Percentiles rank a stretch among this genome's conserved stretches.
Conservation (phyloP, 2,888 invertebrate genomes). For the Hydrotaea diabolus region DNA sequence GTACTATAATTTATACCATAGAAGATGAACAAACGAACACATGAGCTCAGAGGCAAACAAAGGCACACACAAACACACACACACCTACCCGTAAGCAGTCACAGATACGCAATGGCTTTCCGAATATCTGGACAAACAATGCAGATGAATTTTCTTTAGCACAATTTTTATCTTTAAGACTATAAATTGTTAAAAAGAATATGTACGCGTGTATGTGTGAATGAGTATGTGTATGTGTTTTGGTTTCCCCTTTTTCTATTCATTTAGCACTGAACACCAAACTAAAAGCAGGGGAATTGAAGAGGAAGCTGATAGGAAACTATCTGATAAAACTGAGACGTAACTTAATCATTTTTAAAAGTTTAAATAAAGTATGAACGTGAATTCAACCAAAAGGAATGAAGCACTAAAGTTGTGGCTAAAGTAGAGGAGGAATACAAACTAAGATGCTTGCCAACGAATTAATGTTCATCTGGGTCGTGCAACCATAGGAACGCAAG, state of each 20-base stretch:
- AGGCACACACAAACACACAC: not conserved
- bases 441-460: not conserved
- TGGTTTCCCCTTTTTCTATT: not conserved
- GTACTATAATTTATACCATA: conserved; percentile 26
- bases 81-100: not conserved
- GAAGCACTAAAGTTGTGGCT: not conserved
- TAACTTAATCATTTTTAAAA: conserved; percentile 44
- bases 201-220: not conserved
- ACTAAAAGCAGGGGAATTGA: not conserved
- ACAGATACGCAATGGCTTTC: conserved; percentile 12
- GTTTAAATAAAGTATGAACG: not conserved
- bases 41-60: not conserved
- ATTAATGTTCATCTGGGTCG: not conserved
- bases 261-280: not conserved
- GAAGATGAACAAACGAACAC: not conserved
- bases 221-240: conserved; percentile 1
- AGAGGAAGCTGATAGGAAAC: conserved; percentile 23
- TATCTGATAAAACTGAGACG: conserved; percentile 36
- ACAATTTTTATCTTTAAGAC: conserved; percentile 49
- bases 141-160: conserved; percentile 39
- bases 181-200: conserved; percentile 43
- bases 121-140: conserved; percentile 13
- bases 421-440: not conserved
- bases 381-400: not conserved
- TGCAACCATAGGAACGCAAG: not conserved